Evolutionary conservation across 2,888 invertebrate genomes (phyloP), one percentile per base, ranked within the genome.

Genomic region (Lepas anatifera): DNA sequence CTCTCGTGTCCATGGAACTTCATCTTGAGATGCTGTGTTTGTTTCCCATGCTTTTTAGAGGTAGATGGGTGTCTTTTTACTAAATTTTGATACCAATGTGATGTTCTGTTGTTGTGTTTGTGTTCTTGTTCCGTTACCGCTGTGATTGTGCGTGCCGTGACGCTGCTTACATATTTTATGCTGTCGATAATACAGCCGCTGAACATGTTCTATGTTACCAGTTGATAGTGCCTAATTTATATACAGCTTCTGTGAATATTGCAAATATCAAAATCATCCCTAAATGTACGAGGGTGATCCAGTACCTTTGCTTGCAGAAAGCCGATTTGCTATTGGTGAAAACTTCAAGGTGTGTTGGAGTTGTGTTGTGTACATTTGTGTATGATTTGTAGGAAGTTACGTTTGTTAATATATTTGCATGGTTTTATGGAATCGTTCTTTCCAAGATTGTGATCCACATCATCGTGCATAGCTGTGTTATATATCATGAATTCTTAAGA

Each of bases 361-460:
- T 4, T 32, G 32, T 3, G 32, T 58, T 32, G 32, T 58, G 58
- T 58, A 58, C 58, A 58, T 32, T 58, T 58, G 32, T 58, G 58
- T 58, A 58, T 58, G 6, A 58, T 58, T 58, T 58, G 58, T 58
- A 58, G 58, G 32, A 58, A 58, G 29, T 13, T 18, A 58, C 32
- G 58, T 58, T 48, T 58, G 58, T 58, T 58, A 58, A 58, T 58
- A 58, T 58, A 58, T 58, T 58, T 58, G 58, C 58, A 58, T 58
- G 58, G 27, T 58, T 58, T 32, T 58, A 58, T 58, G 32, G 41
- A 41, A n/a, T n/a, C n/a, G n/a, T n/a, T n/a, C n/a, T n/a, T n/a
- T n/a, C n/a, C n/a, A n/a, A n/a, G n/a, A n/a, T n/a, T n/a, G n/a
- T n/a, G n/a, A n/a, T n/a, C n/a, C n/a, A n/a, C n/a, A n/a, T n/a